Percentiles rank a stretch among this genome's conserved stretches.
These are phyloP conservation scores for Teleiodes luculella DNA, from an alignment of 2,888 invertebrate species.

Conservation along the genomic window DNA sequence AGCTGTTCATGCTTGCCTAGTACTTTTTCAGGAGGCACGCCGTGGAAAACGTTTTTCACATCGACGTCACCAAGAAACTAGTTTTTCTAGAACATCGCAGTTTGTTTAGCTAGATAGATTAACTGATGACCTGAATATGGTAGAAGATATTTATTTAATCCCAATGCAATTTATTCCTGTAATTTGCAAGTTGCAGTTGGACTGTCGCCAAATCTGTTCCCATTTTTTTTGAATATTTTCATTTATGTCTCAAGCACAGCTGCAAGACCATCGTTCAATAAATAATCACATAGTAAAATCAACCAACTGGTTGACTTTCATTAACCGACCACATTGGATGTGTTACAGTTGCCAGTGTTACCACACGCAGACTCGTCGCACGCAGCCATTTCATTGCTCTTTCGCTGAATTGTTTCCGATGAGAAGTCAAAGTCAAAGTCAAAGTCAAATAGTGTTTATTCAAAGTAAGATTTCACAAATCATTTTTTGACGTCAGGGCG, in stretches of 20 bases:
- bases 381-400: background rate
- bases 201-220: conserved; percentile 28
- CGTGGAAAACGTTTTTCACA: conserved; percentile 58
- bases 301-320: conserved; percentile 1
- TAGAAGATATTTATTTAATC: conserved; percentile 20
- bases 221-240: background rate
- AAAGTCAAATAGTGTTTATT: no score
- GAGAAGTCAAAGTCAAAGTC: no score
- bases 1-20: conserved; percentile 64
- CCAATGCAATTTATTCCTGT: conserved; percentile 26
- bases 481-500: no score
- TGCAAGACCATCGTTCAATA: background rate
- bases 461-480: no score
- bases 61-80: conserved; percentile 33
- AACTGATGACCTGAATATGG: conserved; percentile 26
- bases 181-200: conserved; percentile 28
- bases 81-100: background rate
- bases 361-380: conserved; percentile 1
- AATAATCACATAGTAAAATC: background rate
- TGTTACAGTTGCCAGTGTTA: background rate
- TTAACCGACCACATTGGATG: conserved; percentile 5
- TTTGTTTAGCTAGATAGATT: conserved; percentile 11
- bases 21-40: conserved; percentile 64
- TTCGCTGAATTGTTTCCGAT: background rate
- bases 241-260: background rate